phyloP scores from a whole-genome alignment of 2,113 vertebrate genomes.

The Brienomyrus longianalis region DNA sequence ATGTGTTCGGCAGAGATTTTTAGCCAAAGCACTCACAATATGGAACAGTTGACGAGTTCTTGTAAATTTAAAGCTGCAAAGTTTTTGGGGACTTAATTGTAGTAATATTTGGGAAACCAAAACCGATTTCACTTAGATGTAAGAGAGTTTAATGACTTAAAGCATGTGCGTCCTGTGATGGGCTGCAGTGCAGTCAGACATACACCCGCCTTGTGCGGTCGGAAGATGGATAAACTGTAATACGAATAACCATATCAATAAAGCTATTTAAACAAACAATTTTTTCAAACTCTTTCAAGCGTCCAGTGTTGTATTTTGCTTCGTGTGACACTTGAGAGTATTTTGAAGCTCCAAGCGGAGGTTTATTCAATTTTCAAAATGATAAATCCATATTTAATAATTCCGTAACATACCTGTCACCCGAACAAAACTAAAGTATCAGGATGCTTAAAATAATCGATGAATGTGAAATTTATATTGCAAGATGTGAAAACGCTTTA shows the following conservation, averaged over 20 bases:
- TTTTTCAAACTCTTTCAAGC: not conserved
- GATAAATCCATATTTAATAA: not conserved
- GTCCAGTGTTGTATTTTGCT: not conserved
- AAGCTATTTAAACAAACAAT: not conserved
- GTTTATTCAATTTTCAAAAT: not conserved
- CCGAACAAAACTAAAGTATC: not conserved
- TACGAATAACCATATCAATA: not conserved
- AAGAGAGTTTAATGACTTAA: not conserved
- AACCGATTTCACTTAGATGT: not conserved
- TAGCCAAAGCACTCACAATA: not conserved
- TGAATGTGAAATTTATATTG: not conserved
- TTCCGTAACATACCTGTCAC: not conserved
- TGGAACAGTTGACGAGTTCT: not conserved
- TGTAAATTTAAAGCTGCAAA: not conserved
- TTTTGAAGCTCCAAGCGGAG: not conserved
- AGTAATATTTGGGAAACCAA: not conserved
- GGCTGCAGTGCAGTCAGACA: too few species aligned
- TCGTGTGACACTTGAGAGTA: not conserved
- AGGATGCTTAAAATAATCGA: not conserved
- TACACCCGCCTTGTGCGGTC: not conserved
- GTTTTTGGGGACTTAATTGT: not conserved
- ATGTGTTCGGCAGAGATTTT: not conserved
- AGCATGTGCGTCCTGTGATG: not conserved
- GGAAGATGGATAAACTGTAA: not conserved
- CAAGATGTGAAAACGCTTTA: not conserved